Base-by-base conservation (phyloP, 2,113 vertebrate genomes). In the Erythrocercus mccallii region DNA sequence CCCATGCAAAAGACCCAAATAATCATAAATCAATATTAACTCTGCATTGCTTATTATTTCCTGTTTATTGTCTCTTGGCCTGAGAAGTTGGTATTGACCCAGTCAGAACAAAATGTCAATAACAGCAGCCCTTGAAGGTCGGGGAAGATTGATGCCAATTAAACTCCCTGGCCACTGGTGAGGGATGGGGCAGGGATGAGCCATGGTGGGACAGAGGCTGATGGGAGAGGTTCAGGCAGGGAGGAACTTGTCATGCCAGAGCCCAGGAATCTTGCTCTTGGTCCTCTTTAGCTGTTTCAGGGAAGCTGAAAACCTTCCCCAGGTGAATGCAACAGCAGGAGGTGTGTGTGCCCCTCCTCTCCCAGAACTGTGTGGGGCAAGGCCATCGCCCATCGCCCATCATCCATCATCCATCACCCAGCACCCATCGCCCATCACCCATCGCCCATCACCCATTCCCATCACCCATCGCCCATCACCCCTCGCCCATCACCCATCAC, bases 21-120 rank as follows among this genome's bases (percentile, higher is more conserved):
- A 93, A 95, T 95, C 94, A 84, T 91, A 92, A 94, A 96, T 96
- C 96, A 60, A 88, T 96, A 79, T 89, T 65, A 93, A 72, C 94
- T 68, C 71, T 35, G 70, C 94, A 69, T 79, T 91, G 88, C 90
- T 91, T 85, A 69, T 94, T 80, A 68, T 93, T 84, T 94, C 70
- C 92, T 95, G 58, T 94, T 91, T 86, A 86, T 92, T 92, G 90
- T 95, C 94, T 92, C 11, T 92, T 42, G 92, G 95, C 83, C 91
- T 12, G 54, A 92, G 88, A 92, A 96, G 96, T 95, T 78, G n/a
- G 47, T 90, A 95, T 93, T 93, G 97, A 96, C 90, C 86, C 2
- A 4, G 90, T 33, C 14, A 53, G 93, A 62, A n/a, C 78, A 91
- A 93, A 92, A 79, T 17, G 83, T 87, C 96, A 31, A 94, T 97